Base-by-base conservation (phyloP, 2,113 vertebrate genomes). In the Lepus americanus region DNA sequence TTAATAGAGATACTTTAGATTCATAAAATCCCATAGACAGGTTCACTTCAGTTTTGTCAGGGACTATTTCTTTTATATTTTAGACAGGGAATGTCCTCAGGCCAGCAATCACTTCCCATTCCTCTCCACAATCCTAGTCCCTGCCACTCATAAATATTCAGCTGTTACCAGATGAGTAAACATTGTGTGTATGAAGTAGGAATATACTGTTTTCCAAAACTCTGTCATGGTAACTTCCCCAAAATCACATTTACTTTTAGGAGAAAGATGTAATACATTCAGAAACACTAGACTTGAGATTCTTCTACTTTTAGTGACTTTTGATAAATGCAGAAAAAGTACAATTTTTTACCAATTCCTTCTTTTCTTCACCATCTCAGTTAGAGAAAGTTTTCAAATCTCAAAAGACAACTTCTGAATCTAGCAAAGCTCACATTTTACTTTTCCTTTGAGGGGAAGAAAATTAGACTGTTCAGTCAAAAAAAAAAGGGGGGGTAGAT, bases 91-190 rank as follows among this genome's bases (percentile, higher is more conserved):
- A 17, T 2, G 53, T 20, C 36, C 23, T 79, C 1, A 36, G 6
- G 13, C 23, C 33, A 74, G 13, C 67, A 5, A 27, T 70, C 9
- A 27, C 12, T 85, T 69, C 59, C 70, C 51, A 49, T 49, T 73
- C 22, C 49, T 67, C 4, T 73, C 10, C 25, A 10, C 33, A 39
- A 55, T 84, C 29, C 10, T 11, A 78, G 11, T 23, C 13, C 8
- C 59, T 63, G 11, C 22, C 11, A 87, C 22, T 3, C 17, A 79
- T 1, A 33, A 11, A 69, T 89, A 39, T 2, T 12, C 5, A 78
- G 10, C 73, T 17, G 83, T 92, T 83, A 77, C 33, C 31, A 87
- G 6, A 67, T 89, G 49, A 67, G 78, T 74, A 79, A 87, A 63
- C 6, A 33, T 49, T 94, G 44, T 66, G 53, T 6, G 51, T 44